phyloP scores from a whole-genome alignment of 2,113 vertebrate species.

The Phocoena sinus region DNA sequence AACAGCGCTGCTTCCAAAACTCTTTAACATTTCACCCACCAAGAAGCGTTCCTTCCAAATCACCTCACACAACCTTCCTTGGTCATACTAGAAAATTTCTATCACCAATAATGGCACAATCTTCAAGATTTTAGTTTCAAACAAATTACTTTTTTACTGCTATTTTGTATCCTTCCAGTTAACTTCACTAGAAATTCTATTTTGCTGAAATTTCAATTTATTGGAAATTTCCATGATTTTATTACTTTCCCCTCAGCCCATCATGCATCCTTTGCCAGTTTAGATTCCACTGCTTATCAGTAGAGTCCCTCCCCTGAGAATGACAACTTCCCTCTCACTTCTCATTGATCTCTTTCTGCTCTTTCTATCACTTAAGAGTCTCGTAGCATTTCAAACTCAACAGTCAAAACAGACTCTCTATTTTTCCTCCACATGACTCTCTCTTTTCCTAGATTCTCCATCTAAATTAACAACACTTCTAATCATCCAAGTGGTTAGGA shows the following conservation, averaged over 20 bases:
- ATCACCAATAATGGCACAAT: neutral
- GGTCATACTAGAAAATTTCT: neutral
- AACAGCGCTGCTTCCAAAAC: neutral
- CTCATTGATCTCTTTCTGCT: too few species aligned
- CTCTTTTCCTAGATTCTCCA: neutral
- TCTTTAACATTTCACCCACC: neutral
- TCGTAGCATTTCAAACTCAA: neutral
- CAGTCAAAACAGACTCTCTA: neutral
- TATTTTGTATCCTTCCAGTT: neutral
- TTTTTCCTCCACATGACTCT: neutral
- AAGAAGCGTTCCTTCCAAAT: neutral
- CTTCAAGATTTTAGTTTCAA: neutral
- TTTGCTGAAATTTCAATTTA: neutral
- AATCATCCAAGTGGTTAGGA: too few species aligned
- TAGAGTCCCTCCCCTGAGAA: neutral
- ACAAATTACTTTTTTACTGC: neutral
- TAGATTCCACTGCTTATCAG: neutral
- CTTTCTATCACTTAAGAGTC: too few species aligned
- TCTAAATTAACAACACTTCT: neutral
- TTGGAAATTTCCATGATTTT: neutral
- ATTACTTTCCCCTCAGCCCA: neutral
- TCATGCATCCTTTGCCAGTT: too few species aligned
- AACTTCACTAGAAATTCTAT: neutral
- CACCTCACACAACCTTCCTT: neutral
- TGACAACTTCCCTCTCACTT: neutral